Percentiles rank a stretch among this genome's conserved stretches.
phyloP scores from a whole-genome alignment of 2,888 invertebrate genomes.

The Cylindroiulus punctatus region DNA sequence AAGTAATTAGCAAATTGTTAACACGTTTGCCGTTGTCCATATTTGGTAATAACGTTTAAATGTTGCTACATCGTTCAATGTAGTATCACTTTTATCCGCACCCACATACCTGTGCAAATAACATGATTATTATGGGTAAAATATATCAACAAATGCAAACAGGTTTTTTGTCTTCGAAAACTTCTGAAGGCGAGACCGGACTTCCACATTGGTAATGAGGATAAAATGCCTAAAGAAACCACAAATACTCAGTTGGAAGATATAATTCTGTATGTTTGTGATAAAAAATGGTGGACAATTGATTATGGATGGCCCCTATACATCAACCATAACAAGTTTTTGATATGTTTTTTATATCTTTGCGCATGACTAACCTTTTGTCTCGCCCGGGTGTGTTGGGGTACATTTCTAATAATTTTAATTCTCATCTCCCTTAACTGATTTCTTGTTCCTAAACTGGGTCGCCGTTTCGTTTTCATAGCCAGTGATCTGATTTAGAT shows the following conservation, averaged over 20 bases:
- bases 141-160: neutral
- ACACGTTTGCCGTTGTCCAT: neutral
- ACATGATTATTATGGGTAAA: neutral
- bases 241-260: neutral
- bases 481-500: conserved; percentile 48
- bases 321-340: neutral
- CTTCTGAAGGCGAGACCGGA: neutral
- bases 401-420: conserved; percentile 21
- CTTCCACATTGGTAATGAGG: neutral
- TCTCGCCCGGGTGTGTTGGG: conserved; percentile 22
- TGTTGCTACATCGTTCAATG: neutral
- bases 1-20: neutral
- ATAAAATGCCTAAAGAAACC: neutral
- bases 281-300: neutral
- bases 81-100: neutral
- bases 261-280: neutral
- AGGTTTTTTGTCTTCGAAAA: neutral
- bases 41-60: neutral
- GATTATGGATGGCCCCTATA: neutral
- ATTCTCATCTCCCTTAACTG: conserved; percentile 6
- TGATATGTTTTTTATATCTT: neutral
- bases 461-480: conserved; percentile 45
- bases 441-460: conserved; percentile 39
- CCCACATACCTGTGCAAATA: neutral
- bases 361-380: neutral